Conservation (phyloP, 2,113 vertebrate species). For the Indicator maculatus region DNA sequence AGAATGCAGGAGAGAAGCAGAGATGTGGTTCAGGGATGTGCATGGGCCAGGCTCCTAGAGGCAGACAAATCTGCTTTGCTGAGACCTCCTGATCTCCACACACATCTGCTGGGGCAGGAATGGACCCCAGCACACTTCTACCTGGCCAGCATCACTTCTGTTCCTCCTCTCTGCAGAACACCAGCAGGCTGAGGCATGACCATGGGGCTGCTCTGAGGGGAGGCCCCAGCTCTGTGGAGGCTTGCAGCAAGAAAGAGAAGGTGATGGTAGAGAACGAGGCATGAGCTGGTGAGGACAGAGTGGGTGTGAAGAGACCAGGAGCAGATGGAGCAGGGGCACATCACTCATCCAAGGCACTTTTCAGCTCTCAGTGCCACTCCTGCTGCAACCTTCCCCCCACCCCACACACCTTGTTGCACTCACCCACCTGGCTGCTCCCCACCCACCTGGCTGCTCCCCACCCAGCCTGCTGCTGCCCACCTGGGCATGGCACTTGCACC, state of each 20-base stretch:
- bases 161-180: background rate
- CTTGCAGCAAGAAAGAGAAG: background rate
- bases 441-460: rapidly evolving
- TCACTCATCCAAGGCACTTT: background rate
- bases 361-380: background rate
- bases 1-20: rapidly evolving
- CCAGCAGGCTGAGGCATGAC: background rate
- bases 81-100: background rate
- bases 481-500: background rate
- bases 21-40: background rate
- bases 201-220: background rate
- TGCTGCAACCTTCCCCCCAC: background rate
- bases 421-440: rapidly evolving
- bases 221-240: background rate
- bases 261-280: background rate
- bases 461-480: rapidly evolving
- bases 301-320: background rate
- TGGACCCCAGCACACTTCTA: background rate
- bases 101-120: background rate
- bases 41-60: background rate
- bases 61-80: background rate
- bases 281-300: background rate
- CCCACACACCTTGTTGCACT: rapidly evolving
- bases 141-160: background rate
- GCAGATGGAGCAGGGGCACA: background rate